A percentile compares a stretch with the other conserved stretches of the same genome.
phyloP scores from a whole-genome alignment of 2,797 vertebrate species.

The Sphenopsis melanotis region DNA sequence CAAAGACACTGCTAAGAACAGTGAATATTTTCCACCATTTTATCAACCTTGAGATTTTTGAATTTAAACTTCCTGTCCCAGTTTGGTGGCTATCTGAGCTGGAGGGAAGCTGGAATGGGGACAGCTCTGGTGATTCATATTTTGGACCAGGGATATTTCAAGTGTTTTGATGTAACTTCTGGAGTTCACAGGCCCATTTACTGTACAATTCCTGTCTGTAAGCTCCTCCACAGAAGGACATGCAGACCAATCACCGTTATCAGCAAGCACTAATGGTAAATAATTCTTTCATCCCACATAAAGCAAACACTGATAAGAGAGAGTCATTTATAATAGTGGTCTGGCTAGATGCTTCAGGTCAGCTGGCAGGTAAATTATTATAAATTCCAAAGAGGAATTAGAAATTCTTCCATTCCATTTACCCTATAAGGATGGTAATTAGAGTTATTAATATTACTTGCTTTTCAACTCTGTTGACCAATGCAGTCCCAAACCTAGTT shows the following conservation, averaged over 20 bases:
- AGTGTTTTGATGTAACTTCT: not conserved
- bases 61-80: not conserved
- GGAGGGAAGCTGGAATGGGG: not conserved
- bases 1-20: not conserved
- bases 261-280: conserved; percentile 26
- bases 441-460: conserved; percentile 43
- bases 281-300: not conserved
- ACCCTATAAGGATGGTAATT: conserved; percentile 8
- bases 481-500: not conserved
- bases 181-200: not conserved
- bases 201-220: not conserved
- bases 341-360: conserved; percentile 5
- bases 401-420: conserved; percentile 20
- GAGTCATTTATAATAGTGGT: not conserved
- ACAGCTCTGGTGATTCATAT: not conserved
- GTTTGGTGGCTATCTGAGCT: not conserved
- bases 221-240: not conserved
- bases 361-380: conserved; percentile 39
- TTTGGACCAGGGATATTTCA: not conserved
- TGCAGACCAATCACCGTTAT: conserved; percentile 5
- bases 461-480: not conserved
- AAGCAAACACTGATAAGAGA: not conserved
- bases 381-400: conserved; percentile 41
- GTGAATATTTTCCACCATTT: not conserved
- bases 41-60: not conserved